Evolutionary conservation across 2,888 invertebrate genomes (phyloP), one percentile per base, ranked within the genome.

Genomic region (Dynastes grantii): DNA sequence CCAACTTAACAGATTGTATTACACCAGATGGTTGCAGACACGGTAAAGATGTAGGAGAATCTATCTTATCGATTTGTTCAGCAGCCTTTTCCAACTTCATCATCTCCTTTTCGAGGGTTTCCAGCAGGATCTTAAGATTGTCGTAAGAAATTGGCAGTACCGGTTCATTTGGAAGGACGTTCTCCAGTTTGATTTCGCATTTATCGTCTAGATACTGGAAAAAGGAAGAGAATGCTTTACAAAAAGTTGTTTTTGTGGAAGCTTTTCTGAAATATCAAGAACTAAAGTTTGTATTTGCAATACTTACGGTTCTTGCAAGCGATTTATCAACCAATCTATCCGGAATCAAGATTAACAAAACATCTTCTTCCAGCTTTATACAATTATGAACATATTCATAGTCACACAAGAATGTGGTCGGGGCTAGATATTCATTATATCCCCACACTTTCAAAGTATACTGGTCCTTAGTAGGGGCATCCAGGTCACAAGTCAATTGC

Each of bases 361-460:
- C 95, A 88, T 98, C 98, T 86, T 95, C 94, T 87, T 98, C 98
- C 85, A 98, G 89, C 86, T 98, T 97, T 78, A 98, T 94, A 87
- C 98, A 98, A 85, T 95, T 94, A 85, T 98, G 97, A 77, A 98
- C 95, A 87, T 98, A 98, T 87, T 97, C 97, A 88, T 98, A 96
- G 87, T 97, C 97, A 80, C 95, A 94, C 49, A 98, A 91, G 11
- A 93, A 92, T 51, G 96, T 95, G 76, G 96, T 95, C 13, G 95
- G 93, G 0, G 95, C 94, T 51, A 98, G 89, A 90, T 97, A 98
- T 89, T 98, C 98, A 76, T 95, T 93, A 78, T 96, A 92, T 22
- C 98, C 97, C 91, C 94, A 94, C 75, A 97, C 96, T 92, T 96
- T 91, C 58, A 94, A 89, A 68, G 91, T 90, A 89, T 93, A 88